Conservation (phyloP, 1,140 invertebrate species). For the Neodiprion fabricii region DNA sequence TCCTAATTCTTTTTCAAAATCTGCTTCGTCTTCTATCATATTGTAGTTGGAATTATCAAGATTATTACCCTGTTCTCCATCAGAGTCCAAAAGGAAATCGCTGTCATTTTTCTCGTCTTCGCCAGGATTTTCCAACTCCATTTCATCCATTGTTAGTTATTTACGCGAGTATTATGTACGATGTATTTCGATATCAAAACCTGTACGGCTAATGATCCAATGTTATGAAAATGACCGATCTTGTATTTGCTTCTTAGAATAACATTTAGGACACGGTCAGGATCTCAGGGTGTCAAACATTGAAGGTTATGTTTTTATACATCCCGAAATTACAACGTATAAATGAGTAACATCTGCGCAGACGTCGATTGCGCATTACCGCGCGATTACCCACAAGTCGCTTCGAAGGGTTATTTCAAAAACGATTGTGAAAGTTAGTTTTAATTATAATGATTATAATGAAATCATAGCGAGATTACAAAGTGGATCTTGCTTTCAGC, state of each 20-base stretch:
- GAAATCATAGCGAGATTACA: too few relatives aligned
- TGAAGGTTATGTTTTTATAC: conserved; percentile 13
- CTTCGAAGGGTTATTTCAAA: too few relatives aligned
- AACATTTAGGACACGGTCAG: neutral
- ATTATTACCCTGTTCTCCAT: neutral
- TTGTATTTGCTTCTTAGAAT: too few relatives aligned
- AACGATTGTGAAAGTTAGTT: too few relatives aligned
- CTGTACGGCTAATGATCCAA: neutral
- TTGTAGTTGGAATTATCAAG: neutral
- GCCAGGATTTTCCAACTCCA: conserved; percentile 35
- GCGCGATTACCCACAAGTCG: neutral
- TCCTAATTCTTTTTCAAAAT: neutral
- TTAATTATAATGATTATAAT: too few relatives aligned
- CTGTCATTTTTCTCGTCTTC: conserved; percentile 21
- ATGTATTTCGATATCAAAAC: neutral
- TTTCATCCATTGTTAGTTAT: conserved; percentile 34
- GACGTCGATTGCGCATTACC: neutral
- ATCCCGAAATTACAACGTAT: neutral
- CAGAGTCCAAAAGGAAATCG: neutral
- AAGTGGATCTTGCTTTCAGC: too few relatives aligned
- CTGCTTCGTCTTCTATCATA: neutral
- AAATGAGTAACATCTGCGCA: neutral
- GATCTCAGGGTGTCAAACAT: conserved; percentile 2
- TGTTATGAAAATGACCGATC: neutral
- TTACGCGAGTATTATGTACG: neutral